Base-by-base conservation (phyloP, 2,113 vertebrate species). In the Heloderma charlesbogerti region DNA sequence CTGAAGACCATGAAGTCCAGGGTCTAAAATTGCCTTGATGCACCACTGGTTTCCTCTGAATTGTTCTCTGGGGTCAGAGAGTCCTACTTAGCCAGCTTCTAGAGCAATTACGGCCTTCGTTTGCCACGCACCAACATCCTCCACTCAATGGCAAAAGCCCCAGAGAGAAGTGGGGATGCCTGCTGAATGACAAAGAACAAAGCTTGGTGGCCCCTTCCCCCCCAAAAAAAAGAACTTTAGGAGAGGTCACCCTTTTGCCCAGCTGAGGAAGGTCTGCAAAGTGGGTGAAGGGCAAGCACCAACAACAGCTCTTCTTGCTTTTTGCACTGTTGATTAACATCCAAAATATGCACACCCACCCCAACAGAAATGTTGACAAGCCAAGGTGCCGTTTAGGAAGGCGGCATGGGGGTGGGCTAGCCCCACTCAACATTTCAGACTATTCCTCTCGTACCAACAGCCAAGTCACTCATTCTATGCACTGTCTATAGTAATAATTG, bases 111-210 rank as follows among this genome's bases (percentile, higher is more conserved):
- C 0, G 0, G 74, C 54, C 20, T 0, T 34, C 92, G 54, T 90
- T 93, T 90, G 86, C 88, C 67, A n/a, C n/a, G n/a, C n/a, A n/a
- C n/a, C n/a, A 87, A 34, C 93, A 83, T 91, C 94, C 94, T 92
- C 90, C 48, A 67, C 93, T 89, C 75, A 1, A 0, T 3, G 87
- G 91, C 45, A 0, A 84, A 90, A 92, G 81, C 7, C 18, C 95
- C 89, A 51, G 79, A 3, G 89, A 93, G 94, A 25, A 29, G 74
- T n/a, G 12, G 25, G 60, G 87, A 91, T 83, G 0, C 60, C 82
- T 91, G 72, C 90, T 0, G 34, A 78, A 90, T 82, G 78, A 82
- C 0, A 13, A 67, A 78, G 37, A 80, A 1, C 6, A 29, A 12
- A 29, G n/a, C 0, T 0, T 40, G 82, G 63, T 71, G 13, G 43